phyloP scores from a whole-genome alignment of 2,113 vertebrate species.

The Perognathus longimembris region DNA sequence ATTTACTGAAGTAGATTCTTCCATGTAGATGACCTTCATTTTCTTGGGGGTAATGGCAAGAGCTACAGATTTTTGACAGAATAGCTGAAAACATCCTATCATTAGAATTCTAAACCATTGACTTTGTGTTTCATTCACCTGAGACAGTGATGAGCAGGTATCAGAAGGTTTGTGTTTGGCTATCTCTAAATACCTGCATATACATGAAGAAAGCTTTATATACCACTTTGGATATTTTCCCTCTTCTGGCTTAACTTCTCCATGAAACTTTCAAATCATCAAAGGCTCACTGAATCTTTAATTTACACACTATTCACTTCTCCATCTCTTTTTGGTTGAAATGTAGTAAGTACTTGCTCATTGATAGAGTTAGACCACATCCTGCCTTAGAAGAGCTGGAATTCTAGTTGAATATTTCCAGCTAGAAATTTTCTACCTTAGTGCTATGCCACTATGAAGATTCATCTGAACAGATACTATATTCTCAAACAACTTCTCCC shows the following conservation, averaged over 20 bases:
- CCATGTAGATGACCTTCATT: slow-evolving; percentile 66
- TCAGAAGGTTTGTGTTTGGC: neutral
- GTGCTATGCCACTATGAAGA: neutral
- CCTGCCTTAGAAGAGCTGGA: slow-evolving; percentile 37
- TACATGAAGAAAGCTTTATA: neutral
- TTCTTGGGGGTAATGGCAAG: slow-evolving; percentile 31
- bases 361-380: slow-evolving; percentile 4
- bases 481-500: neutral
- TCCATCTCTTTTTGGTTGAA: slow-evolving; percentile 40
- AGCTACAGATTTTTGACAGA: slow-evolving; percentile 46
- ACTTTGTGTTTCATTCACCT: neutral
- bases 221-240: neutral
- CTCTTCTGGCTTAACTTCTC: slow-evolving; percentile 1
- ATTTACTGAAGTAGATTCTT: slow-evolving; percentile 70
- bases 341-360: slow-evolving; percentile 6
- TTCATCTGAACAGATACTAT: neutral
- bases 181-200: neutral
- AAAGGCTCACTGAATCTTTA: slow-evolving; percentile 12
- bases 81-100: slow-evolving; percentile 13
- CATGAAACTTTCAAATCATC: slow-evolving; percentile 46
- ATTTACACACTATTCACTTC: slow-evolving; percentile 42
- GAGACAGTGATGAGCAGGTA: neutral
- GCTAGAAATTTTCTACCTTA: neutral
- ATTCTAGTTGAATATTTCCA: slow-evolving; percentile 53
- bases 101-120: neutral